Evolutionary conservation across 30 jellyfish, hydroid and myxozoan species (phyloP), one percentile per base, ranked within the genome.

Genomic region (Hydractinia symbiolongicarpus): DNA sequence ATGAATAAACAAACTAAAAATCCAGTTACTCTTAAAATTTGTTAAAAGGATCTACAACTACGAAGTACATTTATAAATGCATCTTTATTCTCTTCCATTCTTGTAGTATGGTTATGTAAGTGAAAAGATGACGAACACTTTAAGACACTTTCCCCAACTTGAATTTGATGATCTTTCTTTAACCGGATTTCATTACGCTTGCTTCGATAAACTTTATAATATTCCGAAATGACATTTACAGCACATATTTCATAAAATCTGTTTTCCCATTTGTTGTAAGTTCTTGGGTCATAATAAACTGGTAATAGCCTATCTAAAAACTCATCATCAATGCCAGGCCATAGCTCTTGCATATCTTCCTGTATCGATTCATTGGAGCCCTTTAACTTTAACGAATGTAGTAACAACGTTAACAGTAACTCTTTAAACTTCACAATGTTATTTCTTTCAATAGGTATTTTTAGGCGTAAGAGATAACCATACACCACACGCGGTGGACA

Each of bases 401-500:
- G n/a, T 7, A 86, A 79, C 78, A 86, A 68, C 17, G 66, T 19
- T 5, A 86, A 15, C 67, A 86, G 75, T 15, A 88, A 51, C 70
- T 88, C 96, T 21, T 88, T 66, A 82, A 40, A 82, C 78, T 67
- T 9, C 30, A 81, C 70, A 4, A 55, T 66, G 50, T 66, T 54
- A 6, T 84, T 56, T 19, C 74, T 86, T 75, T 82, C 90, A 44
- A 81, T 86, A 13, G 86, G 88, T 5, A 89, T 44, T 17, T 80
- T 61, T 72, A 89, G 53, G n/a, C 61, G 15, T 17, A 84, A 74
- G 16, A 89, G 61, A 53, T 85, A 79, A 21, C 89, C 75, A 77
- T 79, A 89, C 9, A 89, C 61, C 1, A 88, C 62, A 14, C 97
- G 74, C 55, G 57, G 67, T 67, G 97, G 97, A 76, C 97, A 89